Base-by-base conservation (phyloP, 2,797 vertebrate species). In the Scolopax bukidnonensis region DNA sequence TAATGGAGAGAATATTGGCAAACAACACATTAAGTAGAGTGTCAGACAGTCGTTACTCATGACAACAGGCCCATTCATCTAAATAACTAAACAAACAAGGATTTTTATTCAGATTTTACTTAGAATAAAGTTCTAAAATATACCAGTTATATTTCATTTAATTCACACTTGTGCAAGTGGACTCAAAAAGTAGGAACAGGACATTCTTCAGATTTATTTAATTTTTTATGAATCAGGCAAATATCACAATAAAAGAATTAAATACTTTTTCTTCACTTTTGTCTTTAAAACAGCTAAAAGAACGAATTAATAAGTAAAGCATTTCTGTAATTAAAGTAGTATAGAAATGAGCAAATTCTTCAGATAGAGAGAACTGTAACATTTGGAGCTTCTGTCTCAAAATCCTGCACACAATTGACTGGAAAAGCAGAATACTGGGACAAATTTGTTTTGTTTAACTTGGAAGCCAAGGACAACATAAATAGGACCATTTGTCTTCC, bases 391-490 rank as follows among this genome's bases (percentile, higher is more conserved):
- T 78, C 60, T 56, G 63, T 64, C 56, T 84, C 47, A 94, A 96
- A 84, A 59, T 71, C 80, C 87, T 89, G 56, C 23, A 87, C 24
- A 59, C 51, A 53, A 28, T 32, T 94, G 45, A 67, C 69, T 74
- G 57, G 88, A 92, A 47, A 59, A 93, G 51, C 27, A 64, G 28
- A 78, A 95, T 43, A 80, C 69, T 88, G 50, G 70, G 67, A 93
- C 10, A 92, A 16, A 10, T 63, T 51, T 57, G 41, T 50, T 87
- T 82, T 63, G 59, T 59, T 78, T 69, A 96, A 77, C 50, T 78
- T 19, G 4, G n/a, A 94, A 96, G 71, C 83, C 95, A 98, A 97
- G 69, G 47, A 95, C 45, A 97, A 96, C 65, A 74, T 4, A 78
- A 60, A 53, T 8, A 90, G 77, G 59, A 92, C 56, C 47, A 93